Conservation (phyloP, 2,797 vertebrate species). For the Periophthalmus magnuspinnatus region DNA sequence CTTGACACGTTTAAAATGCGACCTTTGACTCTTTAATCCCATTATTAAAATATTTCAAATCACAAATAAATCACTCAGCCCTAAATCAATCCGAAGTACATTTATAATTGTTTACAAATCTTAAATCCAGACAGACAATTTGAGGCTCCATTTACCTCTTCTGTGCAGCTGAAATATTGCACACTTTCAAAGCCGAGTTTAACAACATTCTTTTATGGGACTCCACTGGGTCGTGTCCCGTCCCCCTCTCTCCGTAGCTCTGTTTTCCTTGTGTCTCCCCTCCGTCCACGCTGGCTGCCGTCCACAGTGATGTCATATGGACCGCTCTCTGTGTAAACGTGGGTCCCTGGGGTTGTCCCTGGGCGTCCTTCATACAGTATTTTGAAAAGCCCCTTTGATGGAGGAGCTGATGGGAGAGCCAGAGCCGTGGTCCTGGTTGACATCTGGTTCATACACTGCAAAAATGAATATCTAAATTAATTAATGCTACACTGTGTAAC, state of each 20-base stretch:
- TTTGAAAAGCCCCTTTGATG: constrained; percentile 56
- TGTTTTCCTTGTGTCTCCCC: constrained; percentile 48
- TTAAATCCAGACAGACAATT: background rate
- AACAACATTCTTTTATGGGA: constrained; percentile 49
- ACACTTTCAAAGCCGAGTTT: constrained; percentile 53
- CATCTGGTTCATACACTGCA: constrained; percentile 59
- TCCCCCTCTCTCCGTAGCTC: constrained; percentile 36
- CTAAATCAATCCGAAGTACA: background rate
- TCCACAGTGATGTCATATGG: constrained; percentile 63
- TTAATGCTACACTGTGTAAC: no score
- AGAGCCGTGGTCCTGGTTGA: constrained; percentile 32
- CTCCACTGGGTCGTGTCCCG: constrained; percentile 29
- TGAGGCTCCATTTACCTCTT: constrained; percentile 32
- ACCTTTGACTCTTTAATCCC: no score
- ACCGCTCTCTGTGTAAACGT: constrained; percentile 47
- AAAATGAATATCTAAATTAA: background rate
- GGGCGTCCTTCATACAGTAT: constrained; percentile 48
- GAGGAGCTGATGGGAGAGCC: constrained; percentile 44
- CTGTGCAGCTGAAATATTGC: constrained; percentile 50
- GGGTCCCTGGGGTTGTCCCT: constrained; percentile 45
- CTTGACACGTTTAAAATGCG: no score
- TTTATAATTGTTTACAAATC: background rate
- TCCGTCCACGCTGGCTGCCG: constrained; percentile 34
- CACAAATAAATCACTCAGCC: no score
- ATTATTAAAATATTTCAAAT: no score